Evolutionary conservation across 1,140 invertebrate species (phyloP).

Genomic region (Hesperophylax magnus): DNA sequence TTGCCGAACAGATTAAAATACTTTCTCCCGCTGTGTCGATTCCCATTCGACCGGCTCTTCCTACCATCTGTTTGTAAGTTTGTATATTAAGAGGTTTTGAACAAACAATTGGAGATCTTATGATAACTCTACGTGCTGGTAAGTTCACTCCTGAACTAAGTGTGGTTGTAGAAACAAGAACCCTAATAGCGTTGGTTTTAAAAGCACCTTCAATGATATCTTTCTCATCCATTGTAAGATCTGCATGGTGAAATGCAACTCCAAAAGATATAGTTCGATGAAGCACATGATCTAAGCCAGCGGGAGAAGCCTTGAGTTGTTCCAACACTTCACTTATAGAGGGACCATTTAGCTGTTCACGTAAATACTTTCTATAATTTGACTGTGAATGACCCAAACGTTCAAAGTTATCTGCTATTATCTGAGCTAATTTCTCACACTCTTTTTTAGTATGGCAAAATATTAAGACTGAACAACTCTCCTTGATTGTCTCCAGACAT

Average conservation of each 20-base stretch:
- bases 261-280: constrained; percentile 87
- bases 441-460: constrained; percentile 97
- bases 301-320: constrained; percentile 87
- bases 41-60: constrained; percentile 96
- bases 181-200: constrained; percentile 83
- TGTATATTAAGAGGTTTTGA: constrained; percentile 85
- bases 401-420: constrained; percentile 84
- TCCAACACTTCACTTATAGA: constrained; percentile 84
- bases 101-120: constrained; percentile 88
- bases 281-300: constrained; percentile 86
- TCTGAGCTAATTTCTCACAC: constrained; percentile 91
- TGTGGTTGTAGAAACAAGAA: constrained; percentile 95
- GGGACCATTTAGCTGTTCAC: constrained; percentile 76
- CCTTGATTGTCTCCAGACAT: constrained; percentile 90
- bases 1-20: constrained; percentile 88
- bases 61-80: constrained; percentile 97
- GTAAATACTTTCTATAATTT: constrained; percentile 71
- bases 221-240: constrained; percentile 95
- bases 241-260: constrained; percentile 97
- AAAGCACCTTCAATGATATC: constrained; percentile 94
- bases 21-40: constrained; percentile 88
- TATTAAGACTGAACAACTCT: constrained; percentile 89
- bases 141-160: constrained; percentile 96
- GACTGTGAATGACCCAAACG: constrained; percentile 75
- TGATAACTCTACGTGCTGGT: constrained; percentile 93